A percentile compares a stretch with the other conserved stretches of the same genome.
Evolutionary conservation across 2,888 invertebrate species (phyloP).

Genomic region (Pyrgus malvae): DNA sequence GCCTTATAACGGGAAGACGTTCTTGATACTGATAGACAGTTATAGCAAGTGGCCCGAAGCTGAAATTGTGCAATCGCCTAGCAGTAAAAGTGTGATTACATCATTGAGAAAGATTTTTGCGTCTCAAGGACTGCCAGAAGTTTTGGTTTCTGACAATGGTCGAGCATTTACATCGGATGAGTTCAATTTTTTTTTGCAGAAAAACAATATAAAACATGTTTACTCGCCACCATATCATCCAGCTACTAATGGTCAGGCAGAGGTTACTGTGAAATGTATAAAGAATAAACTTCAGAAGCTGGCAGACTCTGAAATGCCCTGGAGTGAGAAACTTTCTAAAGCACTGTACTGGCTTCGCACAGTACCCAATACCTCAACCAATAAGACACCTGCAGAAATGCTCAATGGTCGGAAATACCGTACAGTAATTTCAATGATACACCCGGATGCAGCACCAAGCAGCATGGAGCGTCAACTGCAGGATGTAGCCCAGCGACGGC

Average conservation of each 20-base stretch:
- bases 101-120: conserved; percentile 1
- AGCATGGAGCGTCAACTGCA: neutral
- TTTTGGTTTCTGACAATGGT: conserved; percentile 6
- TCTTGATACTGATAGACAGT: conserved; percentile 34
- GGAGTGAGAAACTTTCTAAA: conserved; percentile 5
- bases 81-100: neutral
- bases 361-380: conserved; percentile 4
- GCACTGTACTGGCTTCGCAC: conserved; percentile 3
- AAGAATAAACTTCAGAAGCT: no score
- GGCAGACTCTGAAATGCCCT: no score
- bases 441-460: conserved; percentile 3
- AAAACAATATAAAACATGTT: conserved; percentile 28
- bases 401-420: conserved; percentile 7
- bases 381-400: conserved; percentile 10
- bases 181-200: conserved; percentile 17
- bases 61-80: conserved; percentile 22
- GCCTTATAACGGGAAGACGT: conserved; percentile 29
- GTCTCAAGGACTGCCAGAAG: conserved; percentile 11
- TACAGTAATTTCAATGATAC: conserved; percentile 3
- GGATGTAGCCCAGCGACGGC: no score
- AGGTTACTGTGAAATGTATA: no score
- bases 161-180: conserved; percentile 8
- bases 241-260: no score
- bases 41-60: conserved; percentile 38
- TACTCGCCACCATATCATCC: conserved; percentile 31